phyloP scores from a whole-genome alignment of 2,113 vertebrate species.

The Boleophthalmus pectinirostris region DNA sequence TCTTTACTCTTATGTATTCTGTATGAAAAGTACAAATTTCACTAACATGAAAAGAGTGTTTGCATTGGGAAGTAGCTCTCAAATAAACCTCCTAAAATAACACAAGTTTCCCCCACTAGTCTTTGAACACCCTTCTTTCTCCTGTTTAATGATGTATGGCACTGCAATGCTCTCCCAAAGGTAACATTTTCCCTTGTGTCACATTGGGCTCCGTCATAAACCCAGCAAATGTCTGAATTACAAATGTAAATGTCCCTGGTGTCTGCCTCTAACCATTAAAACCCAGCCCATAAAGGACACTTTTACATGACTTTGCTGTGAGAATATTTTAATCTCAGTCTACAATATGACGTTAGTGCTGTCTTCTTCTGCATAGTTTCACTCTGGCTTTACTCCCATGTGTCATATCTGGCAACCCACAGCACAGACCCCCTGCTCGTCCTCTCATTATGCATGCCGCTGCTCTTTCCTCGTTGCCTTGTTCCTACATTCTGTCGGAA shows the following conservation, averaged over 20 bases:
- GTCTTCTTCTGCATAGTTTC: conserved; percentile 9
- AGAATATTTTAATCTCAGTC: conserved; percentile 11
- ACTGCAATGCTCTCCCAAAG: conserved; percentile 3
- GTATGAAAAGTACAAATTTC: no score
- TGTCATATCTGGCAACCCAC: conserved; percentile 27
- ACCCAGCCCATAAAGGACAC: conserved; percentile 12
- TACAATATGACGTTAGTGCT: conserved; percentile 18
- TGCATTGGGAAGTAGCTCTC: neutral
- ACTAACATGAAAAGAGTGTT: no score
- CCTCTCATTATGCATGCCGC: conserved; percentile 53
- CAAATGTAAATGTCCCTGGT: conserved; percentile 33
- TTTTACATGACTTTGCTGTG: conserved; percentile 5
- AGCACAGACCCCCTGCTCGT: conserved; percentile 47
- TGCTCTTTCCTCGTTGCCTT: conserved; percentile 56
- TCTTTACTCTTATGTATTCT: no score
- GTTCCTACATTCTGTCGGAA: conserved; percentile 61
- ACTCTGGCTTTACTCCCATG: conserved; percentile 12
- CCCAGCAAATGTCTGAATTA: conserved; percentile 40
- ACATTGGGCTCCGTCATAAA: conserved; percentile 21
- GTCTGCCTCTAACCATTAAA: conserved; percentile 17
- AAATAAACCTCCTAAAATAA: conserved; percentile 1
- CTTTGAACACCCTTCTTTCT: conserved; percentile 6
- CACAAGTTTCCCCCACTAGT: neutral
- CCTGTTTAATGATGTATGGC: conserved; percentile 28
- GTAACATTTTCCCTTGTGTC: conserved; percentile 15